Conservation (phyloP, 2,113 vertebrate genomes). For the Cinclus cinclus region DNA sequence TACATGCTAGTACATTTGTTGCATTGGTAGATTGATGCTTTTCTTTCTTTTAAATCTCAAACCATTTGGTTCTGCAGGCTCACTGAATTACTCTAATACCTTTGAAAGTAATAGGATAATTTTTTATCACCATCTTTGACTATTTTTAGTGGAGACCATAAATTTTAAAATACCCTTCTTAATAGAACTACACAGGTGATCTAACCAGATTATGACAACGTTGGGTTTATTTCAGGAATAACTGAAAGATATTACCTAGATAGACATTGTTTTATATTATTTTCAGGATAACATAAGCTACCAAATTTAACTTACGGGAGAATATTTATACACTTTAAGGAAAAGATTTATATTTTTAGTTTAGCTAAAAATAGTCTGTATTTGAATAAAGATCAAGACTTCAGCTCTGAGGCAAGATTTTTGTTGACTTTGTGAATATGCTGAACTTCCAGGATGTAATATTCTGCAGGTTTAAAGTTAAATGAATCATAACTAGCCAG, state of each 20-base stretch:
- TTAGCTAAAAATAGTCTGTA: not conserved
- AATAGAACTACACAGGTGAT: not conserved
- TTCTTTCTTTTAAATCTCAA: not conserved
- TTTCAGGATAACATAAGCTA: not conserved
- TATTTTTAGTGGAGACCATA: not conserved
- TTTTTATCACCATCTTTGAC: not conserved
- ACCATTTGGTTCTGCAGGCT: not conserved
- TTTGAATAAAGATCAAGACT: not conserved
- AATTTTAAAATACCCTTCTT: not conserved
- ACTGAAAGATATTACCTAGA: not conserved
- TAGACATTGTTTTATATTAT: not conserved
- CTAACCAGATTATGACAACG: not conserved
- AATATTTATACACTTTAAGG: not conserved
- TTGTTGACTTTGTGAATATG: not conserved
- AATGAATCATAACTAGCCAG: not conserved
- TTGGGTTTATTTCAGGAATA: not conserved
- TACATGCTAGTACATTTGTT: fast-evolving
- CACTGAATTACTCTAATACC: not conserved
- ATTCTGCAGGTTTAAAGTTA: not conserved
- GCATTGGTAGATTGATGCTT: not conserved
- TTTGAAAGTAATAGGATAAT: not conserved
- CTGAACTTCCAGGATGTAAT: not conserved
- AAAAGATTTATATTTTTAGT: not conserved
- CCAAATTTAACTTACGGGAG: not conserved
- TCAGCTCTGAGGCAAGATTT: not conserved